These are phyloP conservation scores for Bolinopsis microptera DNA, from an alignment of 37 sponge, comb jelly and placozoan genomes.

Conservation along the genomic window DNA sequence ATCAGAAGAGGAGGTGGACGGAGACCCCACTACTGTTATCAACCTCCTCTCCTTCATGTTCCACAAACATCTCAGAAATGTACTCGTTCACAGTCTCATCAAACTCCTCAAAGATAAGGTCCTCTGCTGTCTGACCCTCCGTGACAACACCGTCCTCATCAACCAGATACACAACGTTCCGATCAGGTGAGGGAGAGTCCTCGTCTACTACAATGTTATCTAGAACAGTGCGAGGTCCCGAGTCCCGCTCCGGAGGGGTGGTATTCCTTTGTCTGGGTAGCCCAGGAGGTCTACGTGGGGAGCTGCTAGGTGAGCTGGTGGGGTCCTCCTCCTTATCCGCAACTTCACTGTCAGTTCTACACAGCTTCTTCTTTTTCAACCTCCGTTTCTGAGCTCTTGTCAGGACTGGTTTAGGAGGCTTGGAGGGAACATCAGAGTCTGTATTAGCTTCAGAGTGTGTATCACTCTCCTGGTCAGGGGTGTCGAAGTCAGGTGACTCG, in stretches of 20 bases:
- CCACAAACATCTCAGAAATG: neutral
- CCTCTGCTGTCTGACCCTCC: constrained; percentile 35
- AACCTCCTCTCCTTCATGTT: neutral
- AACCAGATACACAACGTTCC: neutral
- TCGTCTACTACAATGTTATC: neutral
- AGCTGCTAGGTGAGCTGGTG: neutral
- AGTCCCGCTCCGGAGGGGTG: neutral
- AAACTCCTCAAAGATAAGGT: constrained; percentile 23
- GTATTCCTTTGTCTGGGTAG: neutral
- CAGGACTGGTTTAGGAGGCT: constrained; percentile 10
- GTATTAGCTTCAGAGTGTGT: neutral
- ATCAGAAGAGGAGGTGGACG: neutral
- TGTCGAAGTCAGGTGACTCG: neutral
- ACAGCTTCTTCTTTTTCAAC: neutral
- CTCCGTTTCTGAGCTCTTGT: neutral
- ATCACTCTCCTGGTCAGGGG: neutral
- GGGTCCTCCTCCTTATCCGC: neutral
- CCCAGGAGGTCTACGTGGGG: neutral
- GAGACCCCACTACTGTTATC: neutral
- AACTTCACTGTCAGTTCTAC: neutral
- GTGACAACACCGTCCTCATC: neutral
- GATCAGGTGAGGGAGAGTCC: neutral
- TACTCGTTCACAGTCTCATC: neutral
- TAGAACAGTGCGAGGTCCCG: neutral
- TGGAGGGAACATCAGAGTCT: neutral